Percentiles rank a stretch among this genome's conserved stretches.
Evolutionary conservation across 2,113 vertebrate species (phyloP).

Genomic region (Thalassarche chlororhynchos): DNA sequence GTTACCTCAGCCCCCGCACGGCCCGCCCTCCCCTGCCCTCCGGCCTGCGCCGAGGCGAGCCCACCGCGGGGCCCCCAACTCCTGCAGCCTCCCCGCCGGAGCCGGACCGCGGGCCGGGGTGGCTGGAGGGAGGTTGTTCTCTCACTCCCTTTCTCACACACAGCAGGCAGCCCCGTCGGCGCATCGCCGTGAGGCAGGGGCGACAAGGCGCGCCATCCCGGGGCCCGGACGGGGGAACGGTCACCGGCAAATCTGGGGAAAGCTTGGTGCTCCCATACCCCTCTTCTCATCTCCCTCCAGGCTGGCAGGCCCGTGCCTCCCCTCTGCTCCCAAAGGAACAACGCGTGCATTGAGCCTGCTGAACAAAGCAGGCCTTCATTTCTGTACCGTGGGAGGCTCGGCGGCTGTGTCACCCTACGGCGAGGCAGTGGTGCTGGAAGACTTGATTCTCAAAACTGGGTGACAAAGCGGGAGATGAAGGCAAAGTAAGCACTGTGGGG

Average conservation of each 20-base stretch:
- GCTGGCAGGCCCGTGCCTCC: neutral
- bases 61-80: no score
- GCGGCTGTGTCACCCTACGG: rapidly evolving
- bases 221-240: rapidly evolving
- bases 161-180: neutral
- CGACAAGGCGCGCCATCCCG: rapidly evolving
- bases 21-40: neutral
- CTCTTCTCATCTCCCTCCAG: neutral
- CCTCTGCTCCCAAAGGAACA: neutral
- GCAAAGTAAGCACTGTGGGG: neutral
- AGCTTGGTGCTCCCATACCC: neutral
- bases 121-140: neutral
- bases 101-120: neutral
- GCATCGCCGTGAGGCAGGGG: rapidly evolving
- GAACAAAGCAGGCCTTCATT: neutral
- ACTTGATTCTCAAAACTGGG: neutral
- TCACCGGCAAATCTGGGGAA: rapidly evolving
- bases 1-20: neutral
- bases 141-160: neutral
- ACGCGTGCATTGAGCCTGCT: rapidly evolving
- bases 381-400: rapidly evolving
- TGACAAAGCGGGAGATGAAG: neutral
- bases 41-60: neutral
- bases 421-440: neutral
- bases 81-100: neutral